Percentiles rank a stretch among this genome's conserved stretches.
These are phyloP conservation scores for Hypena proboscidalis DNA, from an alignment of 2,888 invertebrate genomes.

Conservation along the genomic window DNA sequence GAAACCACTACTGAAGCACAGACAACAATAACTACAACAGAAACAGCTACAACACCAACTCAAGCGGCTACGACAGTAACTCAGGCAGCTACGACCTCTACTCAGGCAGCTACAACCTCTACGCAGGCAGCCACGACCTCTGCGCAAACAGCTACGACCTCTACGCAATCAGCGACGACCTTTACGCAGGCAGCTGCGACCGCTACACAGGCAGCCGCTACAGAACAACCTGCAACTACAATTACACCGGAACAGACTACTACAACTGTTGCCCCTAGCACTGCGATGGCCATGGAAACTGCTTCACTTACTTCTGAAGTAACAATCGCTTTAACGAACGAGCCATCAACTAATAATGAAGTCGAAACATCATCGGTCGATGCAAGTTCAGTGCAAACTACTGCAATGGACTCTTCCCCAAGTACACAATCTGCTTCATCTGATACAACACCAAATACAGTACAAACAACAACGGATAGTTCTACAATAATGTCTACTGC, in stretches of 20 bases:
- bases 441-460: constrained; percentile 18
- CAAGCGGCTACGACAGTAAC: constrained; percentile 9
- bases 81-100: constrained; percentile 6
- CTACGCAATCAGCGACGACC: too few species aligned
- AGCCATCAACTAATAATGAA: constrained; percentile 56
- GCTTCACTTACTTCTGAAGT: constrained; percentile 41
- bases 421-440: constrained; percentile 9
- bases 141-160: too few species aligned
- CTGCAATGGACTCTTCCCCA: constrained; percentile 20
- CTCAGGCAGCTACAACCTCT: constrained; percentile 18
- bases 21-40: constrained; percentile 23
- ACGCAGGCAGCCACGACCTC: constrained; percentile 9
- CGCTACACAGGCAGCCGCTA: constrained; percentile 8
- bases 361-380: constrained; percentile 42
- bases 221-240: constrained; percentile 19
- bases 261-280: constrained; percentile 22
- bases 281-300: constrained; percentile 38
- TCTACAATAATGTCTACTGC: constrained; percentile 19
- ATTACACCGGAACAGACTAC: constrained; percentile 19
- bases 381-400: constrained; percentile 27
- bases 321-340: constrained; percentile 47
- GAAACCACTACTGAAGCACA: constrained; percentile 7
- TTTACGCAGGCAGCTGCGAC: too few species aligned
- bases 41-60: too few species aligned
- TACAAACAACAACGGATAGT: constrained; percentile 18